Evolutionary conservation across 2,797 vertebrate genomes (phyloP).

Genomic region (Apogon hyalosoma): DNA sequence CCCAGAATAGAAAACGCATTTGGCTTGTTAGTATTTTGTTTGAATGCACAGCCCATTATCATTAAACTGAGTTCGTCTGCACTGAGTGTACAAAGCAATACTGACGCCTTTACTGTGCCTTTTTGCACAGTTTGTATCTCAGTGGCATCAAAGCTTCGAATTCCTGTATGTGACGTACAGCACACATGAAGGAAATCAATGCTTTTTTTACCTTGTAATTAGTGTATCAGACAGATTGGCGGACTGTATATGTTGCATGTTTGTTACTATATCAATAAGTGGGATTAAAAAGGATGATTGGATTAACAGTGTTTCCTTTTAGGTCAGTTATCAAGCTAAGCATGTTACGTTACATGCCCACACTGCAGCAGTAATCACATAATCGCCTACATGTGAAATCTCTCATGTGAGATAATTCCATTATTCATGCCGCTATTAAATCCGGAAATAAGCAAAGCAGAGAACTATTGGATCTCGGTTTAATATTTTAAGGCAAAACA

Average conservation of each 20-base stretch:
- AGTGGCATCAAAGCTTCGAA: neutral
- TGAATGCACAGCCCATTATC: slow-evolving; percentile 31
- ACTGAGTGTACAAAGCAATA: slow-evolving; percentile 17
- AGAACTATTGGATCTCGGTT: slow-evolving; percentile 1
- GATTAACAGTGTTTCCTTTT: slow-evolving; percentile 12
- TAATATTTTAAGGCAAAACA: slow-evolving; percentile 51
- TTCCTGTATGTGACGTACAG: neutral
- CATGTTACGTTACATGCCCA: slow-evolving; percentile 29
- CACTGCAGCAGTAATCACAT: slow-evolving; percentile 30
- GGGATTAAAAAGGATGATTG: slow-evolving; percentile 1
- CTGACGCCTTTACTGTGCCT: slow-evolving; percentile 4
- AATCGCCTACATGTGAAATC: slow-evolving; percentile 48
- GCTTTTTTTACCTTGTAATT: slow-evolving; percentile 1
- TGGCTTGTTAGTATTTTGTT: slow-evolving; percentile 57
- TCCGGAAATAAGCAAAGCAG: slow-evolving; percentile 44
- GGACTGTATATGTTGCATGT: neutral
- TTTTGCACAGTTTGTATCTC: slow-evolving; percentile 27
- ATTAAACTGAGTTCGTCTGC: slow-evolving; percentile 15
- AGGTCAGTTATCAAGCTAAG: slow-evolving; percentile 53
- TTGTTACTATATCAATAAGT: neutral
- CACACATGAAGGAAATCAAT: slow-evolving; percentile 11
- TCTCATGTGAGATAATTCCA: slow-evolving; percentile 68
- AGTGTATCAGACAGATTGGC: neutral
- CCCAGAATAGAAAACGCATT: slow-evolving; percentile 51
- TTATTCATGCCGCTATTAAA: slow-evolving; percentile 60